These are phyloP conservation scores for Bathynomus jamesi DNA, from an alignment of 1,140 invertebrate species.

Conservation along the genomic window DNA sequence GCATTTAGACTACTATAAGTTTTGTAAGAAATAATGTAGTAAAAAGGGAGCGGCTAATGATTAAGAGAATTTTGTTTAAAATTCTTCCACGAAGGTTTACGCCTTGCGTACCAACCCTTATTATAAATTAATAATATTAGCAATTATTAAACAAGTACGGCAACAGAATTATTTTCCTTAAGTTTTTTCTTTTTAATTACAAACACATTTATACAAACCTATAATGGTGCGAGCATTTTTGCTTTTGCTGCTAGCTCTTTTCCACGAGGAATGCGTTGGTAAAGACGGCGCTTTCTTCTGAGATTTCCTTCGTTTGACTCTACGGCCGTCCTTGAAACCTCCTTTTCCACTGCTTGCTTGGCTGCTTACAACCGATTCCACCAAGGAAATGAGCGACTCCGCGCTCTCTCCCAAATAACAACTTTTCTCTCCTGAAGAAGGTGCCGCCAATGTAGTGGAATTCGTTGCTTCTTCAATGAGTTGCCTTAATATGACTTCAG, in stretches of 20 bases:
- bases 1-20: too few species aligned
- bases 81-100: too few species aligned
- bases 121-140: too few species aligned
- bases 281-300: constrained; percentile 26
- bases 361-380: constrained; percentile 29
- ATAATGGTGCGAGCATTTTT: neutral
- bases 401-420: constrained; percentile 11
- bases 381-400: constrained; percentile 25
- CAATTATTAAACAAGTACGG: too few species aligned
- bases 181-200: too few species aligned
- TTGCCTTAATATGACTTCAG: constrained; percentile 29
- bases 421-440: neutral
- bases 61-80: too few species aligned
- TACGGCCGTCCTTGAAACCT: constrained; percentile 5
- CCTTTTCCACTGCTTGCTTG: constrained; percentile 32
- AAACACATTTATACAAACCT: neutral
- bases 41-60: too few species aligned
- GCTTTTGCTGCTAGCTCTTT: constrained; percentile 3
- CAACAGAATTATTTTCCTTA: too few species aligned
- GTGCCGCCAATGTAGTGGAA: neutral
- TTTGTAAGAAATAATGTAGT: too few species aligned
- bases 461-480: constrained; percentile 7
- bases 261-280: constrained; percentile 33
- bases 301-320: constrained; percentile 28
- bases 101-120: too few species aligned